phyloP scores from a whole-genome alignment of 2,113 vertebrate species.

The Scalopus aquaticus region DNA sequence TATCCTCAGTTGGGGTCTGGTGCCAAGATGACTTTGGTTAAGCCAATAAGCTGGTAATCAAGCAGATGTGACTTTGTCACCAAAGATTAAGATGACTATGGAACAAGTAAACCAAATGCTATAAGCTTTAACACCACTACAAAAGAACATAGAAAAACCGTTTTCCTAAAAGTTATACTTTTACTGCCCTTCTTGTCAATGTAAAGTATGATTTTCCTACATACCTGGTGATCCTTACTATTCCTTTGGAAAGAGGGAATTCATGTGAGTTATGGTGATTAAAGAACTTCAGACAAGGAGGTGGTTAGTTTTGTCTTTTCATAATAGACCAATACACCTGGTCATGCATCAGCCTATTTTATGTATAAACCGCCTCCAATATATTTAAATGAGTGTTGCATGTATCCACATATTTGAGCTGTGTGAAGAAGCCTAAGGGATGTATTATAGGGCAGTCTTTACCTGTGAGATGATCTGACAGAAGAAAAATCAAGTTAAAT shows the following conservation, averaged over 20 bases:
- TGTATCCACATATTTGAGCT: not conserved
- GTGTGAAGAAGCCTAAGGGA: not conserved
- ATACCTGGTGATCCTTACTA: not conserved
- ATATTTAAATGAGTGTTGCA: not conserved
- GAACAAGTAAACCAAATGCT: not conserved
- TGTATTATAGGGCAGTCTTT: not conserved
- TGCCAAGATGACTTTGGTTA: not conserved
- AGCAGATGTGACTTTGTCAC: not conserved
- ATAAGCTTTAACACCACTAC: not conserved
- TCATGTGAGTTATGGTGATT: not conserved
- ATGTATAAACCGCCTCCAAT: not conserved
- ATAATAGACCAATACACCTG: not conserved
- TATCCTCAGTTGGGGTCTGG: not conserved
- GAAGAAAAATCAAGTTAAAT: slow-evolving; percentile 11
- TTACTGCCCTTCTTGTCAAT: not conserved
- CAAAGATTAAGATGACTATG: slow-evolving; percentile 1
- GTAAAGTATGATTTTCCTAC: not conserved
- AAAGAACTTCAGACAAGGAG: not conserved
- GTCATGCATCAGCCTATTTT: not conserved
- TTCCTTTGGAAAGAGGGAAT: not conserved
- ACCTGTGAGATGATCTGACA: not conserved
- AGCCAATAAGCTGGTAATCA: not conserved
- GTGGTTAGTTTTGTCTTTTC: not conserved
- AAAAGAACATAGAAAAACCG: not conserved
- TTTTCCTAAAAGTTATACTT: not conserved